Base-by-base conservation (phyloP, 2,113 vertebrate species). In the Grammatotria lemairii region DNA sequence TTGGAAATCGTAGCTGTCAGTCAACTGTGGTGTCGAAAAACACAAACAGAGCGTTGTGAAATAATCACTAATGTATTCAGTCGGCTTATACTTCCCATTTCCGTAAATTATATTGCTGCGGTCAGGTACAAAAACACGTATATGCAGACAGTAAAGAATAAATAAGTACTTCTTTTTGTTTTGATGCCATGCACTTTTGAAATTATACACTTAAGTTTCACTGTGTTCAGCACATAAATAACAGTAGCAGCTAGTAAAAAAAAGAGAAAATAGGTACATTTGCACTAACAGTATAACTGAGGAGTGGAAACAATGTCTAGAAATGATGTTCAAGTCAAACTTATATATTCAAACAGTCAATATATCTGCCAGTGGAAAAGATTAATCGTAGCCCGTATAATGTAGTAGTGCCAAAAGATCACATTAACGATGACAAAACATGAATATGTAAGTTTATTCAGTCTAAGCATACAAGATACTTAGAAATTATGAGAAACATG, bases 1-100 rank as follows among this genome's bases (percentile, higher is more conserved):
- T 96, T 94, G 94, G 94, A 96, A 95, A 95, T 92, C 87, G 84
- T 88, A 93, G 94, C 94, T 96, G 96, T 96, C 96, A 96, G 92
- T 97, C 96, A 96, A 88, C 80, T 90, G 82, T 82, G 88, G 81
- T 79, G 79, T 83, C 35, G 80, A 89, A 91, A 90, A 87, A 88
- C 91, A 95, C 93, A 95, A 95, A 96, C 92, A 96, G 92, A 96
- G 94, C 89, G 70, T 81, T 57, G 87, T 92, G 91, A 93, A 95
- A 92, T 95, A 93, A 90, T 89, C 88, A 90, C 86, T 90, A 94
- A 94, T 94, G 83, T 90, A 91, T 91, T 93, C 94, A 87, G 81
- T 79, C 12, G 7, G 90, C 87, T 91, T 85, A 86, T 80, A 81
- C 90, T 90, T 92, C 88, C 81, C 55, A 89, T 90, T 94, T 81